These are phyloP conservation scores for Athrips mouffetella DNA, from an alignment of 2,888 invertebrate genomes.

Conservation along the genomic window DNA sequence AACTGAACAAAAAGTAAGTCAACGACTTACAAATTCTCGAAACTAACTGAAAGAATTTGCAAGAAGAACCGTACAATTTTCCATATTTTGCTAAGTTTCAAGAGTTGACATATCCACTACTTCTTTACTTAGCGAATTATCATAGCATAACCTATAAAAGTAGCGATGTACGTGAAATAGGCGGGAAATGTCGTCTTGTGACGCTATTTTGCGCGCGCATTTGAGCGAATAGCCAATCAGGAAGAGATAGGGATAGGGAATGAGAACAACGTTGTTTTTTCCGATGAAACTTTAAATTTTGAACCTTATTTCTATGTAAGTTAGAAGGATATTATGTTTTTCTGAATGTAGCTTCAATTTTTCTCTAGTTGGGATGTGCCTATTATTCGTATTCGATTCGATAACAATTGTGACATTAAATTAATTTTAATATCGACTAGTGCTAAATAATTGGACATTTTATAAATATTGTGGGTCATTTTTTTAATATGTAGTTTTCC, in stretches of 20 bases:
- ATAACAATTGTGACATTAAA: too few relatives aligned
- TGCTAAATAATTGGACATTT: too few relatives aligned
- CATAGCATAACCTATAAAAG: conserved; percentile 8
- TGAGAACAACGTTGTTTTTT: conserved; percentile 13
- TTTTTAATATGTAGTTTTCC: too few relatives aligned
- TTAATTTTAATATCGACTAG: too few relatives aligned
- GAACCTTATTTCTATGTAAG: neutral
- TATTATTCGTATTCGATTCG: too few relatives aligned
- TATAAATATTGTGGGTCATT: too few relatives aligned
- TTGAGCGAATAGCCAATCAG: conserved; percentile 42
- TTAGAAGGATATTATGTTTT: too few relatives aligned
- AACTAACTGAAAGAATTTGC: conserved; percentile 27
- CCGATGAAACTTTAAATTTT: neutral
- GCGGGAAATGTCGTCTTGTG: neutral
- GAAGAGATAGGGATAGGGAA: conserved; percentile 41
- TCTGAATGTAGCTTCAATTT: too few relatives aligned
- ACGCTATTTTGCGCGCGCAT: conserved; percentile 45
- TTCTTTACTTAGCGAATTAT: neutral
- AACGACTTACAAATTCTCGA: conserved; percentile 21
- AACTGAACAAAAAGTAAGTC: conserved; percentile 20
- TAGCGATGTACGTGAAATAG: conserved; percentile 22
- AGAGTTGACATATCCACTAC: neutral
- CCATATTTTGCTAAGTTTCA: neutral
- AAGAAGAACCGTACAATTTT: conserved; percentile 2
- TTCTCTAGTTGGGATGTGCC: too few relatives aligned